Evolutionary conservation across 2,113 vertebrate genomes (phyloP).

Genomic region (Bostrychus sinensis): DNA sequence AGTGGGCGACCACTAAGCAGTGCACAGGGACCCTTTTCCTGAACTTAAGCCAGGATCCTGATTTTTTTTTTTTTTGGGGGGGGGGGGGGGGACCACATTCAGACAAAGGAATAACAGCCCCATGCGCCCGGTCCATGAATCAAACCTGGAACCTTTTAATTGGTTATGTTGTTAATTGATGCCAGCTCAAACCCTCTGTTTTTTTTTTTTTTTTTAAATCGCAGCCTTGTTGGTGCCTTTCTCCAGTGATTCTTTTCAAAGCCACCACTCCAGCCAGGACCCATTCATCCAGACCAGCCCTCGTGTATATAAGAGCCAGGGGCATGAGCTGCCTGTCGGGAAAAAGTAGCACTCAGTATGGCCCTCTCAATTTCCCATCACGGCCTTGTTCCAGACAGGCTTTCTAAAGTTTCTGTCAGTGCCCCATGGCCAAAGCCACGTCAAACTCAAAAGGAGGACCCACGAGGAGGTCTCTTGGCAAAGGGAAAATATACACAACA

Average conservation of each 20-base stretch:
- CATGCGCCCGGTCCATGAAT: too few species aligned
- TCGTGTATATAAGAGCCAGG: conserved; percentile 44
- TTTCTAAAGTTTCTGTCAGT: conserved; percentile 55
- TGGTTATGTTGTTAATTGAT: too few species aligned
- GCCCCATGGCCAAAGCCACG: conserved; percentile 34
- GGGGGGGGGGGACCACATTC: too few species aligned
- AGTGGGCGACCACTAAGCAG: too few species aligned
- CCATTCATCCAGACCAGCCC: conserved; percentile 36
- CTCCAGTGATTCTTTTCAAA: conserved; percentile 6
- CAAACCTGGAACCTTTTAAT: too few species aligned
- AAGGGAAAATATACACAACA: conserved; percentile 2
- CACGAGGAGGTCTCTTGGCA: conserved; percentile 34
- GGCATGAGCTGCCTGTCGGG: conserved; percentile 53
- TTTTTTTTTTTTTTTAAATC: too few species aligned
- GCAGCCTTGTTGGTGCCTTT: conserved; percentile 29
- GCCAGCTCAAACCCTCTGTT: too few species aligned
- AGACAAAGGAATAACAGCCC: too few species aligned
- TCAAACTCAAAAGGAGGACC: conserved; percentile 29
- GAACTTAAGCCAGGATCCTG: too few species aligned
- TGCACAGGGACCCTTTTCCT: too few species aligned
- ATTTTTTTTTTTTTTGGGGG: too few species aligned
- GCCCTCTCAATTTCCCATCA: conserved; percentile 55
- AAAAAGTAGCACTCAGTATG: conserved; percentile 31
- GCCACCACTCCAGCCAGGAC: conserved; percentile 31
- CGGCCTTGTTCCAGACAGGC: conserved; percentile 50